phyloP scores from a whole-genome alignment of 1,140 invertebrate species.

The Neodiprion virginianus region DNA sequence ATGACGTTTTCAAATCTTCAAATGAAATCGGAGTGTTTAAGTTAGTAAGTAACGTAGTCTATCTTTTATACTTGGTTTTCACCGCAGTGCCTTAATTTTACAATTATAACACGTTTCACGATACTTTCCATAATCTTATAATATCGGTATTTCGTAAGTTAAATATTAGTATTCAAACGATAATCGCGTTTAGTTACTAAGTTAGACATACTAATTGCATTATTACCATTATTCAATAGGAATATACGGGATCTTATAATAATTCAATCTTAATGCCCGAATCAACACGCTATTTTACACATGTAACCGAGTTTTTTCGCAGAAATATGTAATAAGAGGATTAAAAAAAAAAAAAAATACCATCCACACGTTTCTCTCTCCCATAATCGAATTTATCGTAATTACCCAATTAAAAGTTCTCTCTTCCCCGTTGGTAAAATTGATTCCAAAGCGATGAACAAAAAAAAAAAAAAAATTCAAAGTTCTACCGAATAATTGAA shows the following conservation, averaged over 20 bases:
- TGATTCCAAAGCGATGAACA: no score
- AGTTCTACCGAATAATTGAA: no score
- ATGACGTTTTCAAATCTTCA: background rate
- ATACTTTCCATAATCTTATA: background rate
- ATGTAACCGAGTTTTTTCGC: conserved; percentile 8
- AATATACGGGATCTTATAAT: conserved; percentile 25
- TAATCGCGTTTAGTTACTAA: no score
- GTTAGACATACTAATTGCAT: no score
- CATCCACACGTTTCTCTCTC: conserved; percentile 7
- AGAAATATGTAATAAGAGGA: no score
- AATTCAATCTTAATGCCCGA: conserved; percentile 33
- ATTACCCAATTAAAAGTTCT: no score
- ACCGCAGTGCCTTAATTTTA: background rate
- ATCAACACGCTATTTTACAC: conserved; percentile 30
- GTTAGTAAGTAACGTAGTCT: background rate
- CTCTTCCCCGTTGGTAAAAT: no score
- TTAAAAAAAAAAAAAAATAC: conserved; percentile 9
- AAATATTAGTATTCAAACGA: no score
- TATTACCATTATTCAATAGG: background rate
- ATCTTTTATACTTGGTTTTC: conserved; percentile 1
- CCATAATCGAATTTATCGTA: no score
- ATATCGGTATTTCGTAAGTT: background rate
- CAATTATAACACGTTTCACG: background rate
- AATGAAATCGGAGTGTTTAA: background rate
- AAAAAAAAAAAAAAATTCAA: no score